Conservation (phyloP, 2,888 invertebrate genomes). For the Caenorhabditis drosophilae region DNA sequence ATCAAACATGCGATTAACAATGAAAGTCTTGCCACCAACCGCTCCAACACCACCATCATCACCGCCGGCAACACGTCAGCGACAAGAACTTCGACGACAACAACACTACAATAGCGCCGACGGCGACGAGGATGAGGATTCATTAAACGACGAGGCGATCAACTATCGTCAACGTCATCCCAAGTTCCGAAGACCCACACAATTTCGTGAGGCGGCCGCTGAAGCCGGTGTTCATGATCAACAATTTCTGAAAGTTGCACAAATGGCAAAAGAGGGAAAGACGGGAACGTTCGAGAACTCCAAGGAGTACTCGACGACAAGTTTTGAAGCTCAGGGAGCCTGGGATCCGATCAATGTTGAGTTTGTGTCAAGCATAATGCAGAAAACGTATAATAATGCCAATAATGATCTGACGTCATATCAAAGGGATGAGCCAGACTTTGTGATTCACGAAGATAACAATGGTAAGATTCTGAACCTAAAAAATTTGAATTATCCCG, state of each 20-base stretch:
- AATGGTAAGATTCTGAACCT: constrained; percentile 4
- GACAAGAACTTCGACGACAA: neutral
- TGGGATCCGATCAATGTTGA: constrained; percentile 25
- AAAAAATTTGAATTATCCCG: too few species aligned
- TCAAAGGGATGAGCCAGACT: constrained; percentile 30
- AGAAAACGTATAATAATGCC: constrained; percentile 13
- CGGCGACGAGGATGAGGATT: constrained; percentile 27
- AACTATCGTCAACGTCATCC: constrained; percentile 27
- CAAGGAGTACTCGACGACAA: constrained; percentile 1
- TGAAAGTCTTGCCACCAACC: constrained; percentile 16
- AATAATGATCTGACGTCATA: constrained; percentile 8
- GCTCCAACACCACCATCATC: neutral
- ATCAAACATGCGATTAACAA: constrained; percentile 27
- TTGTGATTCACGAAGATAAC: constrained; percentile 32
- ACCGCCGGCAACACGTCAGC: neutral
- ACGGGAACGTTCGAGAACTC: constrained; percentile 34
- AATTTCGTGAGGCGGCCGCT: constrained; percentile 28
- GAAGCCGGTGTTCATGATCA: constrained; percentile 30
- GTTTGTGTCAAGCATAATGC: constrained; percentile 22
- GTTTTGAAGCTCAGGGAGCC: constrained; percentile 6
- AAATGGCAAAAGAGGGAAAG: constrained; percentile 33
- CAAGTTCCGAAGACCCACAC: constrained; percentile 33
- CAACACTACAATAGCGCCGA: neutral
- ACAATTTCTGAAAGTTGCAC: constrained; percentile 25
- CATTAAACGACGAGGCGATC: constrained; percentile 18